Evolutionary conservation across 2,113 vertebrate genomes (phyloP).

Genomic region (Barbus barbus): DNA sequence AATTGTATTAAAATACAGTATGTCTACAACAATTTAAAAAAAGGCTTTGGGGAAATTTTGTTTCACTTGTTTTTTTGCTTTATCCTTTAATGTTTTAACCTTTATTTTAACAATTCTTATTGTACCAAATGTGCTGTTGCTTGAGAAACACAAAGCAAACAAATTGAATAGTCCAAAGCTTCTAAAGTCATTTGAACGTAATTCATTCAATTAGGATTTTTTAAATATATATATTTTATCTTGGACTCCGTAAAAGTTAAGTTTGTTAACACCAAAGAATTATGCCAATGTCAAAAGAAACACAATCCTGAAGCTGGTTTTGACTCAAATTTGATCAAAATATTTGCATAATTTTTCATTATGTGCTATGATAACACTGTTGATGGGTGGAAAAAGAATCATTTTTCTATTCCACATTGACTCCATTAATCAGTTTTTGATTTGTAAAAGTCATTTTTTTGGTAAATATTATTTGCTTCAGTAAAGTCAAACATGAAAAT

Average conservation of each 20-base stretch:
- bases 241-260: not conserved
- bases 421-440: not conserved
- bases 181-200: not conserved
- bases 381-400: too few species aligned
- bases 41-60: not conserved
- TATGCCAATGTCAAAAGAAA: slow-evolving; percentile 55
- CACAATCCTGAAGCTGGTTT: too few species aligned
- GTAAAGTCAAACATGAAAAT: slow-evolving; percentile 3
- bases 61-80: not conserved
- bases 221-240: not conserved
- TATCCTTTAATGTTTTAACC: not conserved
- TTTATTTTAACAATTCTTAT: not conserved
- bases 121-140: slow-evolving; percentile 14
- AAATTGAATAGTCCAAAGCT: not conserved
- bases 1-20: not conserved
- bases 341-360: not conserved
- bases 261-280: slow-evolving; percentile 75
- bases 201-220: not conserved
- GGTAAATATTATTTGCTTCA: slow-evolving; percentile 51
- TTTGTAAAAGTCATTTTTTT: slow-evolving; percentile 57
- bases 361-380: not conserved
- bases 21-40: not conserved
- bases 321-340: not conserved
- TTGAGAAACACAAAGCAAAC: slow-evolving; percentile 15
- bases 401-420: not conserved